These are phyloP conservation scores for Eumacrocentrus americanus DNA, from an alignment of 2,888 invertebrate genomes.

Conservation along the genomic window DNA sequence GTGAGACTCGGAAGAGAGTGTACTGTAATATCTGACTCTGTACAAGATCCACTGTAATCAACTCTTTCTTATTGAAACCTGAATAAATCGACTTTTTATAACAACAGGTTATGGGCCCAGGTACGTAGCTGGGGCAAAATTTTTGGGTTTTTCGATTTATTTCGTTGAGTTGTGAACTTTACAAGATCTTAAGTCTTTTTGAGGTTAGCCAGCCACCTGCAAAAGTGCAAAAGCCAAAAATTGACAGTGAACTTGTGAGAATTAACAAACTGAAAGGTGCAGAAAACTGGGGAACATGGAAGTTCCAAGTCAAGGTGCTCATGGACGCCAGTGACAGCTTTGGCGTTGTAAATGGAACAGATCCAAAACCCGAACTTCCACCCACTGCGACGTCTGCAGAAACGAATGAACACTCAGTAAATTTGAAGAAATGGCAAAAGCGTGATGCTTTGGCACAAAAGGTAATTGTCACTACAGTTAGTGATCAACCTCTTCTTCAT, in stretches of 20 bases:
- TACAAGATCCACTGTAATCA: not conserved
- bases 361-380: not conserved
- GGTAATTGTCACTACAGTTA: not conserved
- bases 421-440: not conserved
- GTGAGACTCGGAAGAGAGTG: no score
- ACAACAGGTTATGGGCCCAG: not conserved
- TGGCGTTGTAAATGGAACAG: not conserved
- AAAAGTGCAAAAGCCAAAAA: no score
- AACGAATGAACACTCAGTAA: not conserved
- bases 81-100: not conserved
- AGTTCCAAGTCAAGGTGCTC: not conserved
- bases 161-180: not conserved
- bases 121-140: not conserved
- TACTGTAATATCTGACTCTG: no score
- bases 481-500: not conserved
- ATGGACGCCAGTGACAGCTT: not conserved
- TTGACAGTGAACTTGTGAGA: not conserved
- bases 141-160: not conserved
- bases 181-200: not conserved
- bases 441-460: not conserved
- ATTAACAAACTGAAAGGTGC: not conserved
- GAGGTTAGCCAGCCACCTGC: not conserved
- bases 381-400: not conserved
- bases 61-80: not conserved
- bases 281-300: not conserved